Evolutionary conservation across 2,888 invertebrate species (phyloP).

Genomic region (Biston betularia): DNA sequence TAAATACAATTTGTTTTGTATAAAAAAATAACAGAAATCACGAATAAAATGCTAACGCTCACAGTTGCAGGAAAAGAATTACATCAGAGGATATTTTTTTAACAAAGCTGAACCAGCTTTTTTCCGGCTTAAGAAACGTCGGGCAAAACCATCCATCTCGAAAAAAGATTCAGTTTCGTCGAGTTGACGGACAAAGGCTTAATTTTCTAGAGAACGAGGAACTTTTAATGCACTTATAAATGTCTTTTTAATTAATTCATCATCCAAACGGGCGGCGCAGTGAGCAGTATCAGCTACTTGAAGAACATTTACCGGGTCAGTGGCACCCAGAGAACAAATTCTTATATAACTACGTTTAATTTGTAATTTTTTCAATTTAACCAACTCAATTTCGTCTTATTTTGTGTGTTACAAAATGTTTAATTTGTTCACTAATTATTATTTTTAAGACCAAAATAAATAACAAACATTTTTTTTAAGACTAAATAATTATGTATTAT

Average conservation of each 20-base stretch:
- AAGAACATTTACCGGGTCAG: slow-evolving; percentile 31
- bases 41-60: slow-evolving; percentile 1
- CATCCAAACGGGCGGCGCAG: slow-evolving; percentile 22
- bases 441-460: too few relatives aligned
- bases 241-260: slow-evolving; percentile 40
- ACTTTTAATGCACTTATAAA: slow-evolving; percentile 39
- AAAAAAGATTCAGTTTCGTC: slow-evolving; percentile 32
- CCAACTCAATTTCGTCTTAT: too few relatives aligned
- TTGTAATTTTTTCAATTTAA: background rate
- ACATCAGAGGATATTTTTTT: slow-evolving; percentile 5
- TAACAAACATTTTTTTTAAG: too few relatives aligned
- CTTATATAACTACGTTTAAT: too few relatives aligned
- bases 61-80: slow-evolving; percentile 9
- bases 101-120: slow-evolving; percentile 32
- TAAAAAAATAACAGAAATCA: slow-evolving; percentile 24
- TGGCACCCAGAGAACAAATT: slow-evolving; percentile 2
- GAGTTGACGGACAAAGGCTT: slow-evolving; percentile 31
- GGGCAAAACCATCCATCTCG: slow-evolving; percentile 27
- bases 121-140: slow-evolving; percentile 26
- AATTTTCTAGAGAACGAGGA: slow-evolving; percentile 29
- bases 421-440: too few relatives aligned
- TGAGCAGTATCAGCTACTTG: slow-evolving; percentile 37
- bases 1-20: background rate
- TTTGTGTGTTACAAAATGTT: too few relatives aligned
- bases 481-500: too few relatives aligned